Conservation (phyloP, 2,888 invertebrate species). For the Campopleginae sp. region DNA sequence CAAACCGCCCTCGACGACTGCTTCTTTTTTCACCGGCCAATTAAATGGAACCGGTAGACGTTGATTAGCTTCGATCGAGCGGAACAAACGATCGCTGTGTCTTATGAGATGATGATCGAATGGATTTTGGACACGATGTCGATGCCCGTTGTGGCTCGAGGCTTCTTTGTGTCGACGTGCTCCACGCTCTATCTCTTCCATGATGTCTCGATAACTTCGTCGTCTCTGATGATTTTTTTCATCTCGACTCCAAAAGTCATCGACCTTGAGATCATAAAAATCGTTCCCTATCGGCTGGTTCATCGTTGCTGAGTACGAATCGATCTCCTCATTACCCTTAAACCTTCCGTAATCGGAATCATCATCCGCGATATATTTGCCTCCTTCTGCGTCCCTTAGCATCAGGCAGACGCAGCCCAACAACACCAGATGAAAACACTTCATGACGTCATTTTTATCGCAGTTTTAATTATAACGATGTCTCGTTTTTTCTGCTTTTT, state of each 20-base stretch:
- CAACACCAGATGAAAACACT: slow-evolving; percentile 72
- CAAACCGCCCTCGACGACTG: slow-evolving; percentile 94
- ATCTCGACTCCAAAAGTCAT: background rate
- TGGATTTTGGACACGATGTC: slow-evolving; percentile 74
- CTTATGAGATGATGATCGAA: slow-evolving; percentile 78
- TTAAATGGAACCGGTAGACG: slow-evolving; percentile 75
- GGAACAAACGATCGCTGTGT: slow-evolving; percentile 76
- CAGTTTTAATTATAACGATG: slow-evolving; percentile 54
- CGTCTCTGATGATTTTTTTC: background rate
- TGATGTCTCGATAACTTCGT: slow-evolving; percentile 36
- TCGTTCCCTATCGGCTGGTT: background rate
- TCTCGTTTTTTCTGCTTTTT: background rate
- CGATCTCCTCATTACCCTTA: slow-evolving; percentile 27
- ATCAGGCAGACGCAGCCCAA: slow-evolving; percentile 74
- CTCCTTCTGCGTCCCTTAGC: slow-evolving; percentile 67
- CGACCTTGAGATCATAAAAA: background rate
- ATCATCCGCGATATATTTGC: slow-evolving; percentile 48
- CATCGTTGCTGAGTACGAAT: background rate
- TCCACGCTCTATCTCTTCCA: slow-evolving; percentile 1
- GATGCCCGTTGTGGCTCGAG: slow-evolving; percentile 30
- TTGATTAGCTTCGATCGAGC: slow-evolving; percentile 72
- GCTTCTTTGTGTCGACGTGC: slow-evolving; percentile 16
- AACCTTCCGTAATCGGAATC: slow-evolving; percentile 41
- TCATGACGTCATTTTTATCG: slow-evolving; percentile 78
- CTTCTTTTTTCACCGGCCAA: slow-evolving; percentile 95